A percentile compares a stretch with the other conserved stretches of the same genome.
Evolutionary conservation across 2,113 vertebrate genomes (phyloP).

Genomic region (Lynx canadensis): DNA sequence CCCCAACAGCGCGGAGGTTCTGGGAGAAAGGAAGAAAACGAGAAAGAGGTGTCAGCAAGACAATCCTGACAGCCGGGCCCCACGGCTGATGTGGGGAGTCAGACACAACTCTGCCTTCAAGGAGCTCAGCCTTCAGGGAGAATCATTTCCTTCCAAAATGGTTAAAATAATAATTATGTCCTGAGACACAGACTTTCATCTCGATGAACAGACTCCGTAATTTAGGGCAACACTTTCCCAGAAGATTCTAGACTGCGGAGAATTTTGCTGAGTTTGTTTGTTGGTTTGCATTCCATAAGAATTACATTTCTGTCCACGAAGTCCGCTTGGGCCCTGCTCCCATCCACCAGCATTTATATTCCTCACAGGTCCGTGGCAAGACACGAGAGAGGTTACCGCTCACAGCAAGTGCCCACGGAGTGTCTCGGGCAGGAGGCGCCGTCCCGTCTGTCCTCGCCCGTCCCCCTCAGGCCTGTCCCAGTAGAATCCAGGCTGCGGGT

Average conservation of each 20-base stretch:
- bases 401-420: background rate
- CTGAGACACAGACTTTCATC: background rate
- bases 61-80: background rate
- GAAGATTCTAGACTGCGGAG: background rate
- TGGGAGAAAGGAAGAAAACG: background rate
- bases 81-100: background rate
- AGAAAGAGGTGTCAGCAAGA: background rate
- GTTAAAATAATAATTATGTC: background rate
- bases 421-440: background rate
- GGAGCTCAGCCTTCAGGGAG: background rate
- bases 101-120: background rate
- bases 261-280: background rate
- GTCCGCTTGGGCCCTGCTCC: background rate
- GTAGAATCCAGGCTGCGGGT: rapidly evolving
- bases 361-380: background rate
- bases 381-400: background rate
- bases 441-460: no score
- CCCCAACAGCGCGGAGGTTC: background rate
- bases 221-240: background rate
- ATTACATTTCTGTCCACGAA: background rate
- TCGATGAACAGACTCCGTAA: background rate
- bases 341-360: rapidly evolving
- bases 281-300: background rate
- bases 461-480: background rate
- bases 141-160: background rate